Evolutionary conservation across 2,888 invertebrate genomes (phyloP), one percentile per base, ranked within the genome.

Genomic region (Amphipyra tragopoginis): DNA sequence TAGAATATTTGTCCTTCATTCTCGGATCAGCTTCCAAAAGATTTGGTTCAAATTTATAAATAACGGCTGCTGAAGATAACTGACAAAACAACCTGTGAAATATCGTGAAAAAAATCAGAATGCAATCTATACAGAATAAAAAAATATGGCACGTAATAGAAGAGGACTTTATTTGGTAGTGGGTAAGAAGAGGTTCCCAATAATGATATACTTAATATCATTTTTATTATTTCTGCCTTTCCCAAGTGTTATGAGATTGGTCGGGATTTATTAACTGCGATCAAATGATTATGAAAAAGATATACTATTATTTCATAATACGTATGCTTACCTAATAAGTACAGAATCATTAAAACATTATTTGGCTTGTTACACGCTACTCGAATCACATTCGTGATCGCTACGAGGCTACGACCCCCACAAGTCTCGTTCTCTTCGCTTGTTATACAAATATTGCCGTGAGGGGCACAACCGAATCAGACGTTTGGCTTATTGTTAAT

Each of bases 401-500:
- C 48, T 21, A 47, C 54, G 49, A 43, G 21, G 40, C 40, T 63
- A 43, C 54, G 33, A 53, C 56, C 58, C 63, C 49, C 56, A 43
- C 51, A 55, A 26, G 65, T 45, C 47, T 65, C 47, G 51, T 43
- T 55, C 55, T 65, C 44, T 61, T 55, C 63, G 44, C 56, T 56
- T 67, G 58, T 70, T 71, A 60, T 49, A 69, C 67, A 65, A 62
- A 73, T 64, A 62, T 65, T 66, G 51, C 59, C 55, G 62, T 36
- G 47, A 65, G 63, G 48, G 49, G 40, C 55, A 65, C 29, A 49
- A 61, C 38, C 40, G 49, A 78, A 65, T 68, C 73, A 67, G 64
- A 61, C 53, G 36, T 59, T 60, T 45, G 45, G 45, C 40, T 72
- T 59, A 66, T 75, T 79, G 51, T 74, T 70, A 47, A 67, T 73